Conservation (phyloP, 2,888 invertebrate genomes). For the Axea sp. region DNA sequence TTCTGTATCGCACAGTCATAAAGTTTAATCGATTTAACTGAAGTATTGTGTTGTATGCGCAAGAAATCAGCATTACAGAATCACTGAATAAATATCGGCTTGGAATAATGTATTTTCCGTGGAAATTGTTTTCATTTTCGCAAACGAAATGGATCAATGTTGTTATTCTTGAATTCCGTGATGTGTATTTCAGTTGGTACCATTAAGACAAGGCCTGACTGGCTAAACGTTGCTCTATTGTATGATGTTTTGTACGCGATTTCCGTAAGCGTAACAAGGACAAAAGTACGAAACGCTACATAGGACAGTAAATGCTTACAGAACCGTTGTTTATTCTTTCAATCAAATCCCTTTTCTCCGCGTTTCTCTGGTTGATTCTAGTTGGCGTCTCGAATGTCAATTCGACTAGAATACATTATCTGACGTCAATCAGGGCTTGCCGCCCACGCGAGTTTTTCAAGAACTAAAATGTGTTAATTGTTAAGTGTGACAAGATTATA, state of each 20-base stretch:
- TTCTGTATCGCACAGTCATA: slow-evolving; percentile 30
- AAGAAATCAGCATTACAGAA: slow-evolving; percentile 38
- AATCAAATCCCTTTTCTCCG: slow-evolving; percentile 65
- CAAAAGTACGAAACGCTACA: slow-evolving; percentile 42
- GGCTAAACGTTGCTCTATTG: too few relatives aligned
- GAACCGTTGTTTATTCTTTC: slow-evolving; percentile 72
- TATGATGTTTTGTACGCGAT: too few relatives aligned
- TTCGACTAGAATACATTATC: slow-evolving; percentile 66
- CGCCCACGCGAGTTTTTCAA: slow-evolving; percentile 35
- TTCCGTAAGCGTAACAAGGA: too few relatives aligned
- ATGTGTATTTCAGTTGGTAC: slow-evolving; percentile 65
- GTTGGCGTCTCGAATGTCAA: slow-evolving; percentile 63
- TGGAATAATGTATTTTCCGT: slow-evolving; percentile 43
- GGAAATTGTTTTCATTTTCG: slow-evolving; percentile 44
- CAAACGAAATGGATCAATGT: slow-evolving; percentile 36
- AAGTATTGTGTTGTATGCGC: slow-evolving; percentile 26
- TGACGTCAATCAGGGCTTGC: slow-evolving; percentile 61
- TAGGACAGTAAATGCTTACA: slow-evolving; percentile 70
- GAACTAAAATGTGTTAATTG: slow-evolving; percentile 65
- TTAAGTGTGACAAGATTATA: slow-evolving; percentile 1
- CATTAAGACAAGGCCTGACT: too few relatives aligned
- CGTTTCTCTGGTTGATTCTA: slow-evolving; percentile 43
- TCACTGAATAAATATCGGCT: slow-evolving; percentile 24
- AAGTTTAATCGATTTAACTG: slow-evolving; percentile 49
- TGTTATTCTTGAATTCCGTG: slow-evolving; percentile 48